Evolutionary conservation across 2,113 vertebrate species (phyloP).

Genomic region (Podarcis muralis): DNA sequence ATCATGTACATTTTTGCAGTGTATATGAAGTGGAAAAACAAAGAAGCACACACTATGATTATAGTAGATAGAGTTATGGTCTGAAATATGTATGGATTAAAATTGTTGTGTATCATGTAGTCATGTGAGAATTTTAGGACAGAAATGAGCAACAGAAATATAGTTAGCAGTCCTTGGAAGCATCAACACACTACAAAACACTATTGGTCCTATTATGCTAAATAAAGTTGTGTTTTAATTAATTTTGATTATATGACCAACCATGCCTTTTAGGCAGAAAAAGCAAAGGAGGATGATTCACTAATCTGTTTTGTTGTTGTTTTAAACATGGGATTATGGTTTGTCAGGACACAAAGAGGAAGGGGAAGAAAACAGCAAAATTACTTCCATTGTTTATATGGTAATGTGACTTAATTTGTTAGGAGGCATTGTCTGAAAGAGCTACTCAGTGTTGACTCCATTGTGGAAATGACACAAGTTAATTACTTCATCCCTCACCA

Average conservation of each 20-base stretch:
- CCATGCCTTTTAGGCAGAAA: not conserved
- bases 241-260: not conserved
- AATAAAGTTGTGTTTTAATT: not conserved
- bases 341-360: not conserved
- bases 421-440: constrained; percentile 15
- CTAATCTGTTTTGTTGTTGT: not conserved
- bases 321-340: not conserved
- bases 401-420: constrained; percentile 8
- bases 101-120: not conserved
- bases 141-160: not conserved
- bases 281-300: not conserved
- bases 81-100: not conserved
- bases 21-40: not conserved
- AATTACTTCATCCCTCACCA: not conserved
- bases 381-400: not conserved
- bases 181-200: not conserved
- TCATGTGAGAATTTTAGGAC: not conserved
- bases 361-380: not conserved
- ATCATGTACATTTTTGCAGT: not conserved
- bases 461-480: not conserved
- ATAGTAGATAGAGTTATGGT: not conserved
- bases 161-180: not conserved
- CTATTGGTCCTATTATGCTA: not conserved
- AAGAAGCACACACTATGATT: not conserved
- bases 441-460: not conserved